phyloP scores from a whole-genome alignment of 2,888 invertebrate species.

The Petrolisthes manimaculis region DNA sequence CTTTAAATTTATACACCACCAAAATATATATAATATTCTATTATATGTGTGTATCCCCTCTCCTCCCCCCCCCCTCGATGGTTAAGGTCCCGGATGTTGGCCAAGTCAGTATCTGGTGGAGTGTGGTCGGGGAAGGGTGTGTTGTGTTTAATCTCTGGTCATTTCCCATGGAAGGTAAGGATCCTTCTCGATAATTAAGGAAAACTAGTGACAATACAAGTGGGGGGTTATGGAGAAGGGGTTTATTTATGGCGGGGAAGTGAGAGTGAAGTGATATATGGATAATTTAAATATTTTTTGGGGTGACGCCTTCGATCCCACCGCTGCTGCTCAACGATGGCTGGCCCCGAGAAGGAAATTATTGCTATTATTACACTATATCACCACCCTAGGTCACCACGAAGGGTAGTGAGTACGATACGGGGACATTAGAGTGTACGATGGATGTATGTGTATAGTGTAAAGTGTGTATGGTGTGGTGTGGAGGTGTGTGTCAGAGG shows the following conservation, averaged over 20 bases:
- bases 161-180: constrained; percentile 66
- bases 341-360: constrained; percentile 32
- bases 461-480: constrained; percentile 29
- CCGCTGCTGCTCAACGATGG: constrained; percentile 44
- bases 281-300: constrained; percentile 48
- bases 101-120: constrained; percentile 59
- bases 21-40: no score
- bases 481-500: constrained; percentile 42
- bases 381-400: constrained; percentile 16
- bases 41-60: no score
- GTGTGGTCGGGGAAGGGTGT: constrained; percentile 62
- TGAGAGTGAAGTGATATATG: constrained; percentile 36
- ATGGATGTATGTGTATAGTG: background rate
- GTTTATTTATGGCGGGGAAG: constrained; percentile 25
- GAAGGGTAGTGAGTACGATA: constrained; percentile 48
- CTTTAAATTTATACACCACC: no score
- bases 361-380: constrained; percentile 26
- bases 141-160: constrained; percentile 60
- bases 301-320: constrained; percentile 62
- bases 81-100: constrained; percentile 61
- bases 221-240: constrained; percentile 46
- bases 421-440: constrained; percentile 15
- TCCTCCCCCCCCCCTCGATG: no score
- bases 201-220: constrained; percentile 41
- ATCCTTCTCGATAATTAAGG: constrained; percentile 50